Base-by-base conservation (phyloP, 1,140 invertebrate genomes). In the Calycopis cecrops region DNA sequence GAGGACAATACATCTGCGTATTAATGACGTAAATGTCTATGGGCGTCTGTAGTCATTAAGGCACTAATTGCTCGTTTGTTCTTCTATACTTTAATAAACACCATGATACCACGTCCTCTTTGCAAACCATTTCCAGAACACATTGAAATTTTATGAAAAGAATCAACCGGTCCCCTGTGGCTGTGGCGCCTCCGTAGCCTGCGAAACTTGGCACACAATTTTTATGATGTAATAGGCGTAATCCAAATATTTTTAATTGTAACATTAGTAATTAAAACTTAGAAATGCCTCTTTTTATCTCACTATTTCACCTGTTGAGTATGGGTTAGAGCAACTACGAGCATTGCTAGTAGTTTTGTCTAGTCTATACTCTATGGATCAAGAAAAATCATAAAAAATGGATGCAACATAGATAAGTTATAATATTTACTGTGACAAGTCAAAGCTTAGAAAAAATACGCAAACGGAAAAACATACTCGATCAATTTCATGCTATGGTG, bases 61-160 rank as follows among this genome's bases (percentile, higher is more conserved):
- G 2, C 21, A n/a, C 48, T n/a, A 14, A 49, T 34, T 33, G 28
- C 18, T 7, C 16, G 11, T 21, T 48, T 18, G 17, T 7, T 9
- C 1, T 9, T 16, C 12, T 9, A 8, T 42, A 12, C n/a, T 14
- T 35, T 34, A 11, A 34, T 8, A 8, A 12, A 35, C 3, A 28
- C 21, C 21, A 48, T 48, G 91, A 91, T 90, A 95, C 92, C 89
- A 95, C 92, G 91, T 95, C 94, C 92, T 97, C 95, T 92, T 97
- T 97, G 92, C 93, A 96, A 92, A 97, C 94, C 96, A 98, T 97
- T 87, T 87, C 84, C 84, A 87, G 84, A 85, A 87, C 81, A 87
- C 84, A 85, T 87, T 87, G 84, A 87, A 78, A 87, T 84, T 87
- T 84, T 77, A 82, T 79, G 80, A 81, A 73, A 81, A 81, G 76